Percentiles rank a stretch among this genome's conserved stretches.
Evolutionary conservation across 2,797 vertebrate genomes (phyloP).

Genomic region (Oceanodroma leucorhoa): DNA sequence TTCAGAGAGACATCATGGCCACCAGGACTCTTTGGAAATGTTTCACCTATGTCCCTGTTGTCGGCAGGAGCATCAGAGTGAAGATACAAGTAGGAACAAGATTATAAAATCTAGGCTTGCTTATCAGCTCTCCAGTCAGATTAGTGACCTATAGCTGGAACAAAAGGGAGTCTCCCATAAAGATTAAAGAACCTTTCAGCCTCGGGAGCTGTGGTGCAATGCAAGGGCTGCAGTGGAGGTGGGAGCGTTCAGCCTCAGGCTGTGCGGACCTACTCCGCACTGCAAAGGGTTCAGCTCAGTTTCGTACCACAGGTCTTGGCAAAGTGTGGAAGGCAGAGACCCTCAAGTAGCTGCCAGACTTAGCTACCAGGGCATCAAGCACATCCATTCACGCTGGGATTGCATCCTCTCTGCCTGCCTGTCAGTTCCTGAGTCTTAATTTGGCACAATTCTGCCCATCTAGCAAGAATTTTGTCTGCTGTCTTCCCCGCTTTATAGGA

Average conservation of each 20-base stretch:
- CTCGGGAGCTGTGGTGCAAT: neutral
- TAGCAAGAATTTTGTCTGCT: neutral
- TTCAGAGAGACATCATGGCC: neutral
- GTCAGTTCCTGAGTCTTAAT: neutral
- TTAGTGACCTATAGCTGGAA: neutral
- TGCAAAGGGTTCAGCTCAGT: neutral
- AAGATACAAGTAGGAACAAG: neutral
- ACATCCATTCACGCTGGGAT: neutral
- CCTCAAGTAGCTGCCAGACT: neutral
- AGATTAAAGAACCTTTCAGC: neutral
- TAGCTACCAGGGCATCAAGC: neutral
- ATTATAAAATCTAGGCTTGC: neutral
- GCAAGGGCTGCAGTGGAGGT: neutral
- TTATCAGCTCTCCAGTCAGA: neutral
- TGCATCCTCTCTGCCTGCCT: neutral
- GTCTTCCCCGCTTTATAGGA: neutral
- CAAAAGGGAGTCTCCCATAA: neutral
- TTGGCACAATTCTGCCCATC: neutral
- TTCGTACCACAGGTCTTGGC: neutral
- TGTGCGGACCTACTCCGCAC: accelerated
- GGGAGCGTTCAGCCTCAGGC: neutral
- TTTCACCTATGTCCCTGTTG: neutral
- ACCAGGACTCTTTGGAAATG: neutral
- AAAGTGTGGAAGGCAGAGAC: neutral
- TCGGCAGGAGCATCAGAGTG: neutral